Percentiles rank a stretch among this genome's conserved stretches.
phyloP scores from a whole-genome alignment of 2,113 vertebrate species.

The Hemicordylus capensis region DNA sequence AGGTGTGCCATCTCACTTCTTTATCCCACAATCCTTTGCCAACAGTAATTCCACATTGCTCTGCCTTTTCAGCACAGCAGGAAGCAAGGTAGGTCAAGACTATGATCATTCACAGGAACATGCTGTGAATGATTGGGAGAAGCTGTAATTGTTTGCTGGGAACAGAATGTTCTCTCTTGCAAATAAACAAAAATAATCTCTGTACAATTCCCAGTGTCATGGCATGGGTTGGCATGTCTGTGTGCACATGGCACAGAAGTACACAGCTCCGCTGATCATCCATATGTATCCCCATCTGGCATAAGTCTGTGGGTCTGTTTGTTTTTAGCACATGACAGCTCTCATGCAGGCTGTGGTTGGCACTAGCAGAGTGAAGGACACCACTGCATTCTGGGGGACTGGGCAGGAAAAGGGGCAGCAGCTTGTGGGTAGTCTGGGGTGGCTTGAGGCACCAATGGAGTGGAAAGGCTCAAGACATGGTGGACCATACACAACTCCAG shows the following conservation, averaged over 20 bases:
- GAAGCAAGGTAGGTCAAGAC: not conserved
- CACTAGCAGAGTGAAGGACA: not conserved
- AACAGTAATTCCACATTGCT: not conserved
- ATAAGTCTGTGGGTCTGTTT: not conserved
- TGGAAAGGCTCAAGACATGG: not conserved
- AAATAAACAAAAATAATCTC: not conserved
- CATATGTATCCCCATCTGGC: not conserved
- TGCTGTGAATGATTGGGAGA: not conserved
- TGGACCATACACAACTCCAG: not conserved
- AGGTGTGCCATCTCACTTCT: not conserved
- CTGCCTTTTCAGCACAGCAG: not conserved
- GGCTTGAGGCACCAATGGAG: conserved; percentile 4
- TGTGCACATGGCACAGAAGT: not conserved
- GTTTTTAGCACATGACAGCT: not conserved
- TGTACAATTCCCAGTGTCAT: not conserved
- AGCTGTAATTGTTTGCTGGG: not conserved
- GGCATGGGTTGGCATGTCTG: not conserved
- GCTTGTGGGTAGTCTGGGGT: not conserved
- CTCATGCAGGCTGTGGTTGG: not conserved
- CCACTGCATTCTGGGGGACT: not conserved
- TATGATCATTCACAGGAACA: not conserved
- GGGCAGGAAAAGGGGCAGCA: not conserved
- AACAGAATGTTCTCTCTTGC: not conserved
- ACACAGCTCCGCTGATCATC: not conserved
- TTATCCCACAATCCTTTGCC: not conserved